These are phyloP conservation scores for Osmoderma eremita DNA, from an alignment of 2,888 invertebrate genomes.

Conservation along the genomic window DNA sequence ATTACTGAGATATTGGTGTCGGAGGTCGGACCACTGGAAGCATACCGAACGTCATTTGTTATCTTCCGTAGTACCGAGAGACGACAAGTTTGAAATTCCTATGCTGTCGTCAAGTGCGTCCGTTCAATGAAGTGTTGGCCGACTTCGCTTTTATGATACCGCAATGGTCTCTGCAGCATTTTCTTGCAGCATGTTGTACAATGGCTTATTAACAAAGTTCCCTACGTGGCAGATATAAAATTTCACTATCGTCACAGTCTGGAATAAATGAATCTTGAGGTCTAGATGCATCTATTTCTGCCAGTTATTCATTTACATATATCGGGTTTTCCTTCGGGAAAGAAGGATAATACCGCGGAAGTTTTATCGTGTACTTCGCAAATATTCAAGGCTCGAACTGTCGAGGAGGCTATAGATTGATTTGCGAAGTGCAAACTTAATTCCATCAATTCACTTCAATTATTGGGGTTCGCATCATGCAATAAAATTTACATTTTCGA, in stretches of 20 bases:
- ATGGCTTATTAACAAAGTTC: constrained; percentile 14
- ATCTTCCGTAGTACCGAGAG: not conserved
- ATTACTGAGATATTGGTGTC: constrained; percentile 16
- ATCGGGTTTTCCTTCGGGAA: no score
- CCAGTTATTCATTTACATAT: no score
- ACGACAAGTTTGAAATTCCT: not conserved
- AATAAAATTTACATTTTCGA: no score
- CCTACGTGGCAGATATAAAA: constrained; percentile 17
- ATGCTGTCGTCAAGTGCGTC: not conserved
- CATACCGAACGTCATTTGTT: constrained; percentile 20
- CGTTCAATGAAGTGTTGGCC: constrained; percentile 9
- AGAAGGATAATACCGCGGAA: no score
- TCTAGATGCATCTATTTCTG: no score
- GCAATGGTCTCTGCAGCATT: not conserved
- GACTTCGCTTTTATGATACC: not conserved
- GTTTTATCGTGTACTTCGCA: no score
- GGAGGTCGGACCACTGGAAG: not conserved
- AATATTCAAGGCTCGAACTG: no score
- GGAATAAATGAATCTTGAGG: no score
- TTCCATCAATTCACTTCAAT: no score
- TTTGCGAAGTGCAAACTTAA: no score
- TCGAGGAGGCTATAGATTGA: no score
- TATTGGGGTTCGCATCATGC: no score
- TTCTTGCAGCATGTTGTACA: not conserved
- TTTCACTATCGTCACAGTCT: not conserved